A percentile compares a stretch with the other conserved stretches of the same genome.
These are phyloP conservation scores for Anthonomus grandis DNA, from an alignment of 1,140 invertebrate genomes.

Conservation along the genomic window DNA sequence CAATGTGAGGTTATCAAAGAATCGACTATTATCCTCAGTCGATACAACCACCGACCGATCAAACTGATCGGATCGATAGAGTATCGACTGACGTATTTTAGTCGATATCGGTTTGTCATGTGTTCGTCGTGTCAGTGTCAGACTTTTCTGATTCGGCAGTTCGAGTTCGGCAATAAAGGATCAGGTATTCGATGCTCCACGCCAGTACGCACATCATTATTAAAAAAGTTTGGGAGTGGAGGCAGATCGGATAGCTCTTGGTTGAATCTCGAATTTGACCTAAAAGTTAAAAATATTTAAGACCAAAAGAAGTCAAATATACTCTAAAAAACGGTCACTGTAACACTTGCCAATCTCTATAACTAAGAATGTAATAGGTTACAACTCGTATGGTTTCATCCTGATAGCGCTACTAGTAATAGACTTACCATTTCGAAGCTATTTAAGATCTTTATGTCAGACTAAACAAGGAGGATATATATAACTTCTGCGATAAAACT, in stretches of 20 bases:
- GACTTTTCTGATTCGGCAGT: conserved; percentile 30
- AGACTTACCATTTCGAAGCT: too few species aligned
- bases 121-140: conserved; percentile 37
- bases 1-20: too few species aligned
- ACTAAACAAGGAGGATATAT: too few species aligned
- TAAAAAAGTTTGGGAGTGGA: conserved; percentile 67
- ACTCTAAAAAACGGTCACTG: neutral
- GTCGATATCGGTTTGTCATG: conserved; percentile 43
- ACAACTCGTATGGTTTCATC: too few species aligned
- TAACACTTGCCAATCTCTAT: too few species aligned
- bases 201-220: conserved; percentile 63
- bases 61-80: conserved; percentile 11
- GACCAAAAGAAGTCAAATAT: neutral
- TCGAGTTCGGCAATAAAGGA: conserved; percentile 39
- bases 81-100: conserved; percentile 26
- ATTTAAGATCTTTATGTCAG: too few species aligned
- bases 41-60: conserved; percentile 9
- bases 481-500: too few species aligned
- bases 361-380: neutral
- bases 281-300: too few species aligned
- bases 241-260: conserved; percentile 64
- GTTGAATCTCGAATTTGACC: conserved; percentile 68
- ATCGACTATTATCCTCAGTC: conserved; percentile 15
- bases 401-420: too few species aligned
- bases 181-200: conserved; percentile 65